phyloP scores from a whole-genome alignment of 1,140 invertebrate species.

The Steinernema khuongi region DNA sequence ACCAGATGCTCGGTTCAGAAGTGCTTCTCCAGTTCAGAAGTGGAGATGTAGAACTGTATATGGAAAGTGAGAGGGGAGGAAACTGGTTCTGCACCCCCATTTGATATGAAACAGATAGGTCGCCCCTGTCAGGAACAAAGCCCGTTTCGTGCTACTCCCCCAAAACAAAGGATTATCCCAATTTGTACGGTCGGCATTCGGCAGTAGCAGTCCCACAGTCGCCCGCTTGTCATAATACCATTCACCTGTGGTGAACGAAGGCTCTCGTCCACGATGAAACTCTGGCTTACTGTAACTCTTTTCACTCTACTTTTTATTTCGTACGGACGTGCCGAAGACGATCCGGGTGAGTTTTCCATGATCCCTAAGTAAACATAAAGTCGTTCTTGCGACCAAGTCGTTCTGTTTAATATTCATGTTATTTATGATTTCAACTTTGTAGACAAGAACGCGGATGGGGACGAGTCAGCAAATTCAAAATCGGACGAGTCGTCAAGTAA shows the following conservation, averaged over 20 bases:
- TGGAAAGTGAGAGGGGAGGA: no score
- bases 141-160: not conserved
- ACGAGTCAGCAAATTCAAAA: not conserved
- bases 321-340: not conserved
- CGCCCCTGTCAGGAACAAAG: not conserved
- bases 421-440: not conserved
- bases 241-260: not conserved
- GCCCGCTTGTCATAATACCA: not conserved
- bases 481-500: not conserved
- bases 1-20: no score
- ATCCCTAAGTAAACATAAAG: not conserved
- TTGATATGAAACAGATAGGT: no score
- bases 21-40: no score
- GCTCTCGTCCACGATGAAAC: not conserved
- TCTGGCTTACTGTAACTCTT: not conserved
- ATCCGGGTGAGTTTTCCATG: not conserved
- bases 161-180: slow-evolving; percentile 12
- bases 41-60: no score
- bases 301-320: not conserved
- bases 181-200: slow-evolving; percentile 4
- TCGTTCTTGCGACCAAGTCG: not conserved
- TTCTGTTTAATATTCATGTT: not conserved
- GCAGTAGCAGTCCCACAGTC: not conserved
- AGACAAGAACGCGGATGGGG: not conserved
- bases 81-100: no score